Evolutionary conservation across 2,113 vertebrate genomes (phyloP), one percentile per base, ranked within the genome.

Genomic region (Hystrix cristata): DNA sequence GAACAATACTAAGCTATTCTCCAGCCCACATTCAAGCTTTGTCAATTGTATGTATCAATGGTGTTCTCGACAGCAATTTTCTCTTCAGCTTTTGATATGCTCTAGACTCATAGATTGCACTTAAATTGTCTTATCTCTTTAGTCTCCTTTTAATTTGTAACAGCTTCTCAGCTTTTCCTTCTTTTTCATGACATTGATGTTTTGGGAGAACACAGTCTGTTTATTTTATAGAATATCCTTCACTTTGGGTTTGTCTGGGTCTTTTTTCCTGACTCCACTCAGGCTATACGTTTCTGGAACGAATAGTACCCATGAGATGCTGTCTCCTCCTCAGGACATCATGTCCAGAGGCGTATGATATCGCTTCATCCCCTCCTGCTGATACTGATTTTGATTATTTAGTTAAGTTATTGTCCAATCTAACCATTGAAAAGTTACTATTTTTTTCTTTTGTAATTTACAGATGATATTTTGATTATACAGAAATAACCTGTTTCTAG

Each of bases 101-200:
- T 34, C 62, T 31, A 62, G 14, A 18, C 74, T 83, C 29, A 43
- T 13, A 5, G 31, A 23, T 11, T 82, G 27, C 14, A 82, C 60
- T 46, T 65, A 81, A 81, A 5, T 10, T 97, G 59, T 82, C 82
- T 55, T 34, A 11, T 59, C 46, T 93, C 55, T 87, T 81, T 65
- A 74, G 55, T 60, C 10, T 93, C 65, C 71, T 92, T 82, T 92
- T 65, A 78, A 92, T 72, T 65, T 90, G 34, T 25, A 90, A 84
- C 19, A 57, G 34, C 46, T 81, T 65, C 25, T 90, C 10, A 51
- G 21, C 14, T 67, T 96, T 92, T 81, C 5, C 51, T 83, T 92
- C 8, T n/a, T 95, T 76, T 62, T 65, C 14, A 87, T 67, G 76
- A 92, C 2, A 82, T 0, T n/a, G 31, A 69, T 51, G 82, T 67